Base-by-base conservation (phyloP, 2,113 vertebrate genomes). In the Regulus satrapa region DNA sequence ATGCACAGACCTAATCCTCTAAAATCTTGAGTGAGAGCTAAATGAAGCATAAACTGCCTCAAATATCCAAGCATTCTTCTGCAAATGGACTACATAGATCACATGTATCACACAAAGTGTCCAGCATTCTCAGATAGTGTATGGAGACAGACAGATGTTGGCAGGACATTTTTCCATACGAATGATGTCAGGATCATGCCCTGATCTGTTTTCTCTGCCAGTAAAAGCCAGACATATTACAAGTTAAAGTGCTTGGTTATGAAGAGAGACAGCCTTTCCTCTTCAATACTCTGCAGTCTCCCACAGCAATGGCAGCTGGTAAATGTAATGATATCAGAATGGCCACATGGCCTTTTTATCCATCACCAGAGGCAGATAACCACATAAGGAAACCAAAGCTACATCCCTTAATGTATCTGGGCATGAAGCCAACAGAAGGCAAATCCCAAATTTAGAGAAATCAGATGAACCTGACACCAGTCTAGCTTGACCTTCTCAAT, bases 301-400 rank as follows among this genome's bases (percentile, higher is more conserved):
- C 66, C 54, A n/a, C 45, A 77, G 0, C 55, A 62, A 66, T 56
- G 85, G 63, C 92, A 94, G 89, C 85, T 96, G 82, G 78, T 86
- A 90, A 83, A 94, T 84, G 89, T 92, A 94, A 94, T 45, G 54
- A 62, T 92, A 96, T 88, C 89, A 90, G 64, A 69, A 83, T 77
- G 55, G 85, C 81, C 75, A 89, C 93, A 82, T 82, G 87, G 77
- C 77, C 77, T 58, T 87, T 95, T 76, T 74, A 87, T 91, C 73
- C 86, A 87, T 71, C 86, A 86, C 87, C 74, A 94, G 81, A 92
- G 41, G 63, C 81, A 92, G 96, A 95, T 85, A 94, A 91, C 61
- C 41, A 87, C 4, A 7, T 38, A 79, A 71, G 51, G 59, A 83
- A 93, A 80, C 75, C 68, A 59, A 88, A 95, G 64, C 31, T 62